Evolutionary conservation across 2,888 invertebrate genomes (phyloP).

Genomic region (Protophormia terraenovae): DNA sequence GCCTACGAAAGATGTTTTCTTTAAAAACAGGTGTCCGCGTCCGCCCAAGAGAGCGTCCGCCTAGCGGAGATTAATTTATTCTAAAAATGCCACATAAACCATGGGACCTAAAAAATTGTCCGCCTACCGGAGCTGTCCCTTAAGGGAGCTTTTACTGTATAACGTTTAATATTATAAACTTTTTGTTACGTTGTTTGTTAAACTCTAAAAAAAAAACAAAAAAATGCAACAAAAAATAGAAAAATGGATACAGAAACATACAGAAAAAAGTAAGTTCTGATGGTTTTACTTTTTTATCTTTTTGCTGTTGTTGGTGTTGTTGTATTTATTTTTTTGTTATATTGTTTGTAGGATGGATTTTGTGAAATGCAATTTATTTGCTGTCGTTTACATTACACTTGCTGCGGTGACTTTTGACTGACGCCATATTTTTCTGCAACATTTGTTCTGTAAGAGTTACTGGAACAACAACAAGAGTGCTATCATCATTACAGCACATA

Average conservation of each 20-base stretch:
- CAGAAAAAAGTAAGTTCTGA: conserved; percentile 14
- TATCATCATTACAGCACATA: conserved; percentile 29
- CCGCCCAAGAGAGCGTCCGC: too few species aligned
- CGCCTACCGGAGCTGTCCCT: too few species aligned
- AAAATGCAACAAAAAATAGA: neutral
- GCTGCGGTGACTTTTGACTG: conserved; percentile 78
- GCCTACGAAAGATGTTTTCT: too few species aligned
- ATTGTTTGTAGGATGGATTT: conserved; percentile 56
- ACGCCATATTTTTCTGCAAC: conserved; percentile 78
- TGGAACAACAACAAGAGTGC: conserved; percentile 26
- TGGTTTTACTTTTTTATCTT: conserved; percentile 2
- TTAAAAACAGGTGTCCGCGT: too few species aligned
- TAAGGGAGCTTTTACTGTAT: too few species aligned
- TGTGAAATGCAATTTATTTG: conserved; percentile 79
- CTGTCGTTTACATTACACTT: conserved; percentile 77
- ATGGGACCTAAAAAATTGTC: too few species aligned
- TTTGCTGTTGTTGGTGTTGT: neutral
- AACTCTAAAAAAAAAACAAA: neutral
- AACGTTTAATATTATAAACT: conserved; percentile 42
- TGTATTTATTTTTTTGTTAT: conserved; percentile 27
- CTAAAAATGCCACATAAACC: too few species aligned
- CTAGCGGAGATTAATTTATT: too few species aligned
- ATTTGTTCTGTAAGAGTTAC: conserved; percentile 70
- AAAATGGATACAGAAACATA: neutral
- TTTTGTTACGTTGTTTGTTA: conserved; percentile 33